A percentile compares a stretch with the other conserved stretches of the same genome.
Evolutionary conservation across 2,113 vertebrate species (phyloP).

Genomic region (Centropus bengalensis): DNA sequence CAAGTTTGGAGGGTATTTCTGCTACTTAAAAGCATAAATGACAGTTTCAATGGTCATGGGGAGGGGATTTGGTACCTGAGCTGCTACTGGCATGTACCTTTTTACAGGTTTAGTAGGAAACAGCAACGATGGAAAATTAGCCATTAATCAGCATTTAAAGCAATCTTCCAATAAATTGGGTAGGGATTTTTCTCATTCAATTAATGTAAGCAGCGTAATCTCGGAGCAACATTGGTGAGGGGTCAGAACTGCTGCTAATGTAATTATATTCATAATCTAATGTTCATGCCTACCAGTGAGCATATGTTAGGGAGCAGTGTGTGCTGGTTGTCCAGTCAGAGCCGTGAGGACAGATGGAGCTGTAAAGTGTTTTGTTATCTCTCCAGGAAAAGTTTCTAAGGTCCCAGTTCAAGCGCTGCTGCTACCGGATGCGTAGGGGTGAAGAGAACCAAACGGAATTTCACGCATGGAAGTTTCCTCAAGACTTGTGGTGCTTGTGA

Average conservation of each 20-base stretch:
- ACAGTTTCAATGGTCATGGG: neutral
- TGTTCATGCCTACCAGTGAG: neutral
- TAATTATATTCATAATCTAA: neutral
- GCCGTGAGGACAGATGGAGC: neutral
- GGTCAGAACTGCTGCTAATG: neutral
- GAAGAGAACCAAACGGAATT: neutral
- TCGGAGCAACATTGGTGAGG: neutral
- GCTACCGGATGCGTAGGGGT: neutral
- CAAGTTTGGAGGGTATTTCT: neutral
- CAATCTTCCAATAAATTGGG: neutral
- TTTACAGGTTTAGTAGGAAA: neutral
- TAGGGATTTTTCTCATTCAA: neutral
- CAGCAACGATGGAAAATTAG: neutral
- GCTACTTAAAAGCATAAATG: neutral
- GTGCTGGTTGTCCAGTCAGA: neutral
- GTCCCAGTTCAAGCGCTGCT: neutral
- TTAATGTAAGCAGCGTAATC: neutral
- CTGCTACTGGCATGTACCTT: neutral
- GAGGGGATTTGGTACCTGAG: neutral
- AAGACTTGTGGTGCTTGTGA: neutral
- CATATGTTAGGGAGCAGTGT: neutral
- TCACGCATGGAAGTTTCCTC: neutral
- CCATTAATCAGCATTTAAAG: neutral
- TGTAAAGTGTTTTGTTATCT: neutral
- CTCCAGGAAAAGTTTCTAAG: neutral